Conservation (phyloP, 2,888 invertebrate species). For the Eudasyphora cyanicolor region DNA sequence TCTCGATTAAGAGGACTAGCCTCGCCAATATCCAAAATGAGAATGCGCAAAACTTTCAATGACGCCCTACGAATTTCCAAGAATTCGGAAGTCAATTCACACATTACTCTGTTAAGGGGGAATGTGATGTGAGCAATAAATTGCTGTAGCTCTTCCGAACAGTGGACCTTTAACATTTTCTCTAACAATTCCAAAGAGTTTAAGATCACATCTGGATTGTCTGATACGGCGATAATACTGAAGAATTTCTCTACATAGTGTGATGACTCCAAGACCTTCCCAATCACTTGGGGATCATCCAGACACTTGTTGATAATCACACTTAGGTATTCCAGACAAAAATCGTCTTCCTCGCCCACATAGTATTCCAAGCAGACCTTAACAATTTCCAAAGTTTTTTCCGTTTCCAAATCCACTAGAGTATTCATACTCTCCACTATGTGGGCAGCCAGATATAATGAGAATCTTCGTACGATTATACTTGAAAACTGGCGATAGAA, state of each 20-base stretch:
- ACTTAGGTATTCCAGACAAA: constrained; percentile 73
- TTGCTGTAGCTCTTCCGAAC: constrained; percentile 62
- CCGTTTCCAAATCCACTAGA: constrained; percentile 68
- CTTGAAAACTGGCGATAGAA: constrained; percentile 68
- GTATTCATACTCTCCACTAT: constrained; percentile 70
- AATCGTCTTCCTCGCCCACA: constrained; percentile 71
- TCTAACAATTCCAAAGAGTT: constrained; percentile 73
- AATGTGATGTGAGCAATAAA: constrained; percentile 69
- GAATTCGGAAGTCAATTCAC: constrained; percentile 73
- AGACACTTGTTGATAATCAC: constrained; percentile 72
- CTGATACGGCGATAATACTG: constrained; percentile 62
- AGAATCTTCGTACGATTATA: constrained; percentile 71
- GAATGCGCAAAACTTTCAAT: constrained; percentile 69
- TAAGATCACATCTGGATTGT: constrained; percentile 73
- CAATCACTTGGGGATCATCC: constrained; percentile 72
- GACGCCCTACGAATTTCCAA: constrained; percentile 71
- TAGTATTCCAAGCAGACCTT: constrained; percentile 68
- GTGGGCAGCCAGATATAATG: constrained; percentile 69
- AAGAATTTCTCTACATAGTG: constrained; percentile 72
- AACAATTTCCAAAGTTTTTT: constrained; percentile 66
- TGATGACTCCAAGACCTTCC: constrained; percentile 60
- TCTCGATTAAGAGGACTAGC: constrained; percentile 67
- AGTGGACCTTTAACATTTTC: constrained; percentile 70
- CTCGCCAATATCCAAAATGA: constrained; percentile 70
- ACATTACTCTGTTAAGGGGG: constrained; percentile 72